Percentiles rank a stretch among this genome's conserved stretches.
These are phyloP conservation scores for Drosophila parabipectinata DNA, from an alignment of 1,140 invertebrate species.

Conservation along the genomic window DNA sequence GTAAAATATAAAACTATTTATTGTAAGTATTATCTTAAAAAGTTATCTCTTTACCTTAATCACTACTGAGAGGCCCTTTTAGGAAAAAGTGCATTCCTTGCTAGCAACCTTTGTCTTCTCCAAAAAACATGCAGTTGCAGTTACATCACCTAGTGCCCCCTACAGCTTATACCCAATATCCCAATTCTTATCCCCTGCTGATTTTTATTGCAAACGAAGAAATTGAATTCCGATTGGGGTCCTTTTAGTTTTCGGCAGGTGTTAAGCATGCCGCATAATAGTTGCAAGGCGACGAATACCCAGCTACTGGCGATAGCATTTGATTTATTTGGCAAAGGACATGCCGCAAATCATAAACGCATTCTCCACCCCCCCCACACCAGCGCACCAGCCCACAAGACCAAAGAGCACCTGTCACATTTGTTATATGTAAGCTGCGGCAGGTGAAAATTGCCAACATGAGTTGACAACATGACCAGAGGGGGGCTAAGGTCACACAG, in stretches of 20 bases:
- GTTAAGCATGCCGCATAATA: slow-evolving; percentile 58
- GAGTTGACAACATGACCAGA: slow-evolving; percentile 68
- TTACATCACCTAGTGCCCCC: background rate
- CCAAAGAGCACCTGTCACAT: slow-evolving; percentile 39
- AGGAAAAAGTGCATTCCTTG: background rate
- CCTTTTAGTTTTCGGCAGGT: slow-evolving; percentile 36
- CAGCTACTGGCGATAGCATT: slow-evolving; percentile 68
- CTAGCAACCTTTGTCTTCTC: slow-evolving; percentile 51
- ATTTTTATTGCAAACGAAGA: slow-evolving; percentile 53
- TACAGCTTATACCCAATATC: background rate
- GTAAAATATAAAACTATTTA: too few relatives aligned
- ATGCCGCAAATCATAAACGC: slow-evolving; percentile 79
- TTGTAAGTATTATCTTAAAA: background rate
- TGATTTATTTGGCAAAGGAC: slow-evolving; percentile 76
- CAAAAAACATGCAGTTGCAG: slow-evolving; percentile 28
- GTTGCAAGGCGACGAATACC: slow-evolving; percentile 28
- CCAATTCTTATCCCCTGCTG: slow-evolving; percentile 29
- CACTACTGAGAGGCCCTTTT: too few relatives aligned
- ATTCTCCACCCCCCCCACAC: slow-evolving; percentile 18
- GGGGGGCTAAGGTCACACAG: slow-evolving; percentile 40
- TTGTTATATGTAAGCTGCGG: slow-evolving; percentile 73
- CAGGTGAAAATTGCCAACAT: slow-evolving; percentile 80
- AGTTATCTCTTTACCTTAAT: background rate
- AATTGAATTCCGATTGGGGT: slow-evolving; percentile 71
- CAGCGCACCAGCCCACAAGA: background rate